Evolutionary conservation across 2,888 invertebrate genomes (phyloP), one percentile per base, ranked within the genome.

Genomic region (Stramonita haemastoma): DNA sequence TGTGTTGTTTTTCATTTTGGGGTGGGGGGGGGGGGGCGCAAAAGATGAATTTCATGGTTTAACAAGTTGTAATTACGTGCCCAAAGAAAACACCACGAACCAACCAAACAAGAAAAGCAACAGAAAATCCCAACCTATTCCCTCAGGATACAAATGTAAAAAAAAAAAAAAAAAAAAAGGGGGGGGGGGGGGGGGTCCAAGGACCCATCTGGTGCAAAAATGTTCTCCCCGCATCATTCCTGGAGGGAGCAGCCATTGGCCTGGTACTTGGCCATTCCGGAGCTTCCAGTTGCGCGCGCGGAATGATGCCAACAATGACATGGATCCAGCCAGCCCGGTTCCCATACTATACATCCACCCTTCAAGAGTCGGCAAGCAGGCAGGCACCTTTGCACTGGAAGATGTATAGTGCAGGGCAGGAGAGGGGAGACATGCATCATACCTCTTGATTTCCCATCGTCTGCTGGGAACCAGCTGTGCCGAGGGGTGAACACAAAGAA

Each of bases 381-480:
- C 46, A 46, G 46, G 46, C 46, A 46, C 4, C 46, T 46, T 46
- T 46, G 73, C n/a, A n/a, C n/a, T 13, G 73, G 73, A 6, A 73
- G 73, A 22, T 26, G 70, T 22, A n/a, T n/a, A 60, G 26, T 26
- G 73, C n/a, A n/a, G n/a, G 73, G 8, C n/a, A 26, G 11, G n/a
- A 5, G n/a, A 22, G 32, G 32, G 32, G 77, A 15, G 77, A 26
- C 19, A 79, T 79, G 77, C 77, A 79, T 79, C 77, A 79, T 32
- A 26, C 15, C 32, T 32, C 29, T 15, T 79, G 77, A 79, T 79
- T 79, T 79, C 77, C 32, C 32, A 46, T 46, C 32, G 77, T 79
- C 77, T 79, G 77, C 77, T 79, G 77, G 77, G 32, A 79, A 34
- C 77, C 77, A 79, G 77, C 77, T 79, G 77, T 79, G 77, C 32